Conservation (phyloP, 2,113 vertebrate species). For the Chaetodon trifascialis region DNA sequence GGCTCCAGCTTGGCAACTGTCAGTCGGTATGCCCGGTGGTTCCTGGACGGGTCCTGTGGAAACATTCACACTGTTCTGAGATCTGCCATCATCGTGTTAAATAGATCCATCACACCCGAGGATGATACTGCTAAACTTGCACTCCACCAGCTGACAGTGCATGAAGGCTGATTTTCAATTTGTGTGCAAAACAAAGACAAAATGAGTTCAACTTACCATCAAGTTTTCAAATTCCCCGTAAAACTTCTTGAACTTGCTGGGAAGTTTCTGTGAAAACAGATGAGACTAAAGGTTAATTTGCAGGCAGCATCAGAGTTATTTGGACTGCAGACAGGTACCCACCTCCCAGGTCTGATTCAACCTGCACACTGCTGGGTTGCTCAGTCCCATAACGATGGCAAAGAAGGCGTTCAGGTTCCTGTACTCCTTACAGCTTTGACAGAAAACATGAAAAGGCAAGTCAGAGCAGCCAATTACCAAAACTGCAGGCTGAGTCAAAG, state of each 20-base stretch:
- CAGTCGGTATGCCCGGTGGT: constrained; percentile 95
- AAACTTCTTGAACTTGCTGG: constrained; percentile 99
- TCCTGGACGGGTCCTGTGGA: constrained; percentile 96
- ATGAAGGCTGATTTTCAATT: constrained; percentile 14
- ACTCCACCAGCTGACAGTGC: constrained; percentile 33
- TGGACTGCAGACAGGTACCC: constrained; percentile 61
- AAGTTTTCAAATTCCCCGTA: constrained; percentile 98
- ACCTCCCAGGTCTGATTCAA: constrained; percentile 98
- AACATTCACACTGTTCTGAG: constrained; percentile 63
- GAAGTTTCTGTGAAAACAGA: constrained; percentile 95
- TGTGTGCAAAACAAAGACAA: not conserved
- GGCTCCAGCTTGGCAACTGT: constrained; percentile 94
- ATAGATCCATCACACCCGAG: constrained; percentile 44
- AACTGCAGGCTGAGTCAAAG: not conserved
- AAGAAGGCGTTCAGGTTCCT: constrained; percentile 98
- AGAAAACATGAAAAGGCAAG: constrained; percentile 21
- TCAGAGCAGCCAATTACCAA: not conserved
- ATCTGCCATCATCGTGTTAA: constrained; percentile 43
- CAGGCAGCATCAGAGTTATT: not conserved
- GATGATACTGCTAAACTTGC: constrained; percentile 11
- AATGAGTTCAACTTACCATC: constrained; percentile 88
- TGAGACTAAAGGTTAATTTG: constrained; percentile 29
- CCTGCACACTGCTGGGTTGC: constrained; percentile 97
- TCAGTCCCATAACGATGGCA: constrained; percentile 96
- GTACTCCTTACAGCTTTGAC: constrained; percentile 97